These are phyloP conservation scores for Smutsia temminckii DNA, from an alignment of 2,797 vertebrate species.

Conservation along the genomic window DNA sequence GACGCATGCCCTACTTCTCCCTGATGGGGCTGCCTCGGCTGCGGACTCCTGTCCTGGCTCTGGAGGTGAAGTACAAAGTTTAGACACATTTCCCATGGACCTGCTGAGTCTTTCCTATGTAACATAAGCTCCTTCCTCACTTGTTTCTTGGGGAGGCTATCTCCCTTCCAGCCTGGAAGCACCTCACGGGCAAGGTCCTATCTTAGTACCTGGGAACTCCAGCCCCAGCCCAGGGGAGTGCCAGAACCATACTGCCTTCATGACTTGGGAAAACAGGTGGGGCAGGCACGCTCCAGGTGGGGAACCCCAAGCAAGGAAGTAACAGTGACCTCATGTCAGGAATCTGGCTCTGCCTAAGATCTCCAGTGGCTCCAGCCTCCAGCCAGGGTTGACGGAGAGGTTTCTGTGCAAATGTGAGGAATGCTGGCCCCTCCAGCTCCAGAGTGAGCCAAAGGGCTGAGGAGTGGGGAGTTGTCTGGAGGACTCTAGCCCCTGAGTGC, in stretches of 20 bases:
- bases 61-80: rapidly evolving
- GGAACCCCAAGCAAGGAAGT: not conserved
- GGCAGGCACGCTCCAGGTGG: rapidly evolving
- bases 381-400: not conserved
- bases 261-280: not conserved
- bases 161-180: not conserved
- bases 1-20: rapidly evolving
- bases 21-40: not conserved
- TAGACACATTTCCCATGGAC: not conserved
- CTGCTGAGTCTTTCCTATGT: rapidly evolving
- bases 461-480: not conserved
- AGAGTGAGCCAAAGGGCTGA: not conserved
- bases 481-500: not conserved
- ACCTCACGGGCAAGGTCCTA: not conserved
- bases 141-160: not conserved
- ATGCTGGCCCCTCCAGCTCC: rapidly evolving
- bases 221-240: not conserved
- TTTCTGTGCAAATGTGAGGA: not conserved
- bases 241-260: not conserved
- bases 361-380: not conserved
- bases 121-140: not conserved
- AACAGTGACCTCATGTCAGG: rapidly evolving
- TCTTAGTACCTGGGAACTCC: not conserved
- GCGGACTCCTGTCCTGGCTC: not conserved
- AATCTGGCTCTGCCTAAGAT: not conserved